Evolutionary conservation across 2,888 invertebrate species (phyloP), one percentile per base, ranked within the genome.

Genomic region (Steinernema scapterisci): DNA sequence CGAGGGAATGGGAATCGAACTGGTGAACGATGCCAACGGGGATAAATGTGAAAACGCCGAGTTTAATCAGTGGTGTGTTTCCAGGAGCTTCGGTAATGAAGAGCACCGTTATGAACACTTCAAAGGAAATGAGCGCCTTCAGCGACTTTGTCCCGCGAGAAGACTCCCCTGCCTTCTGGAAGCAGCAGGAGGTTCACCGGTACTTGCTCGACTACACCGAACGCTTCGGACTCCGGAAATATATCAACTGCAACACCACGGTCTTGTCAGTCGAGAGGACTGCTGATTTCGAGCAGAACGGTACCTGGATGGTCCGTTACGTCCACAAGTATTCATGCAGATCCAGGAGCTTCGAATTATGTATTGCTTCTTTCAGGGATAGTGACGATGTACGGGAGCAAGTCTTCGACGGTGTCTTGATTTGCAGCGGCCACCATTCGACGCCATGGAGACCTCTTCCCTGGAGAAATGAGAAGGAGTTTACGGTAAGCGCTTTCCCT

Each of bases 341-440:
- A n/a, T n/a, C n/a, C n/a, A n/a, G n/a, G n/a, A n/a, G n/a, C n/a
- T n/a, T n/a, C n/a, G n/a, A n/a, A n/a, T n/a, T n/a, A n/a, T n/a
- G n/a, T n/a, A n/a, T n/a, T n/a, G n/a, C n/a, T n/a, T n/a, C n/a
- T n/a, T n/a, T 3, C 3, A 63, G 38, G 3, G 21, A 38, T 3
- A 27, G 76, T 0, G 9, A 19, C 7, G 72, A 21, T 9, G 43
- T 23, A n/a, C 5, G 7, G 11, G 45, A 27, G 19, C 21, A 72
- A 31, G 75, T 54, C 45, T 79, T 81, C 46, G 81, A 80, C 45
- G 78, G 75, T 3, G 78, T 79, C 1, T 75, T 78, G 44, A 45
- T 78, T 27, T 89, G 89, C 80, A 88, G 87, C 0, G 90, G 90
- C 1, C 89, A 89, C 77, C 89, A 89, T 76, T 86, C 87, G 1